Evolutionary conservation across 2,797 vertebrate genomes (phyloP), one percentile per base, ranked within the genome.

Genomic region (Labeo calbasu): DNA sequence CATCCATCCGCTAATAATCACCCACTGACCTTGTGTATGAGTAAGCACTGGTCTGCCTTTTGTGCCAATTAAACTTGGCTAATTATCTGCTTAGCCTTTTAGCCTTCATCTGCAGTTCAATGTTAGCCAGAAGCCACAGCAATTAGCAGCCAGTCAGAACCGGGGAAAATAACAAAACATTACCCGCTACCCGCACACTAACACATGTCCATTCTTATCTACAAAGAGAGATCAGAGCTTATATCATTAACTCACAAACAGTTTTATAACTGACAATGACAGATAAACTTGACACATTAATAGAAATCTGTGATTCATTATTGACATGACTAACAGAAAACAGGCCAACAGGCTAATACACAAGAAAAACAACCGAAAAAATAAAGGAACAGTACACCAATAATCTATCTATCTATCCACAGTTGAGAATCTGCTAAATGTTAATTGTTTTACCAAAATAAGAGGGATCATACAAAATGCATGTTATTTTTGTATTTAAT

Each of bases 71-170:
- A 75, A 79, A 73, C n/a, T 57, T 65, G 57, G 23, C 80, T 86
- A 86, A 83, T 83, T 66, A 83, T 83, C 69, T 75, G 59, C 61
- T 79, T 79, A 68, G 77, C 81, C 79, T 85, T 76, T 85, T 53
- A 85, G 59, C 48, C 77, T 85, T 65, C 28, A 23, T 81, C 51
- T 59, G 82, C 65, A 50, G 65, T 69, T 78, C 82, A 72, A 51
- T 61, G 66, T 61, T 84, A 71, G 76, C 75, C 55, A 84, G 63
- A 79, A 84, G 53, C 82, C 28, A 61, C 15, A 23, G 53, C 68
- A 84, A 84, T 84, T 72, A 84, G 43, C 73, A 61, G 21, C 6
- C 7, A 19, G 32, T 11, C 48, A 55, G 48, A 76, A 68, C 14
- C 2, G 4, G 12, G 2, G 1, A 0, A 23, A 48, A 50, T 36